Evolutionary conservation across 2,113 vertebrate species (phyloP).

Genomic region (Ameiurus melas): DNA sequence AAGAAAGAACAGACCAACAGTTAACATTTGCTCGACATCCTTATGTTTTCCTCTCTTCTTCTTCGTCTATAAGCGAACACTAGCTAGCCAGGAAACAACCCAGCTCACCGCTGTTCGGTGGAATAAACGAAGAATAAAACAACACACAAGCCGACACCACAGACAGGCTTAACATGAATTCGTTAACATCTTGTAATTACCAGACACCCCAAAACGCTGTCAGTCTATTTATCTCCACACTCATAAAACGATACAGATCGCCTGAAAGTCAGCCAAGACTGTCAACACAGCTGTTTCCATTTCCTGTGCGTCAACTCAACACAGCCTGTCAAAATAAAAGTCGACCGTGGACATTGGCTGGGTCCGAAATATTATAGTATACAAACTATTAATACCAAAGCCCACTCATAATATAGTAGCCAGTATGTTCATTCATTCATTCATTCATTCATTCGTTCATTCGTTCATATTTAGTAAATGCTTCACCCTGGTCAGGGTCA

Average conservation of each 20-base stretch:
- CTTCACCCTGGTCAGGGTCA: too few relatives aligned
- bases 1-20: too few relatives aligned
- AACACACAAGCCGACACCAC: background rate
- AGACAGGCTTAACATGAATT: background rate
- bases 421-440: too few relatives aligned
- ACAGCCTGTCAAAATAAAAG: slow-evolving; percentile 36
- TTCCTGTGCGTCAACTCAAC: background rate
- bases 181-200: background rate
- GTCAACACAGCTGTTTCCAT: background rate
- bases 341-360: background rate
- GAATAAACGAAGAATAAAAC: background rate
- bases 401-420: too few relatives aligned
- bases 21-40: background rate
- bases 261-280: slow-evolving; percentile 4
- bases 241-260: background rate
- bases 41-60: background rate
- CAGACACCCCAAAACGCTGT: background rate
- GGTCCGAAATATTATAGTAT: accelerated
- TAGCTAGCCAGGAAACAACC: background rate
- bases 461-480: too few relatives aligned
- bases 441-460: too few relatives aligned
- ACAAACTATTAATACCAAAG: background rate
- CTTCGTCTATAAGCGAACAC: background rate
- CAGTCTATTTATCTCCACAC: background rate
- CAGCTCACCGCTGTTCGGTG: background rate